Conservation (phyloP, 2,797 vertebrate species). For the Gila robusta region DNA sequence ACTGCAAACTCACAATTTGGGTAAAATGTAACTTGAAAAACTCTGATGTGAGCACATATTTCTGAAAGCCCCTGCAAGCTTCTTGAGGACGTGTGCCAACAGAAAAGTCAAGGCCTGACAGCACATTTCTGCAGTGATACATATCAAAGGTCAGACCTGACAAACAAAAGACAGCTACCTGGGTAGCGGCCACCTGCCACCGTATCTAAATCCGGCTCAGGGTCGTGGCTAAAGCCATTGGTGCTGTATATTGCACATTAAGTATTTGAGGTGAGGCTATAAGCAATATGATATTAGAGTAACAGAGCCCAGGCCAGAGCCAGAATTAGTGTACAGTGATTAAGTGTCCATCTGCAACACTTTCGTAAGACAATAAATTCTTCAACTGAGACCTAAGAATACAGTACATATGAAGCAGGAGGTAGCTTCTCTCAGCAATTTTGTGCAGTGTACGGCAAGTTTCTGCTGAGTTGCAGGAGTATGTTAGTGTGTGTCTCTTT, state of each 20-base stretch:
- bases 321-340: constrained; percentile 38
- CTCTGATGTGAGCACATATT: neutral
- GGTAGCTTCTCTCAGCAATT: constrained; percentile 52
- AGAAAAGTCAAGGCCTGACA: constrained; percentile 25
- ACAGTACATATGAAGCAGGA: constrained; percentile 22
- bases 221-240: neutral
- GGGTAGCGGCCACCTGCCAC: constrained; percentile 36
- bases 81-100: neutral
- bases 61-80: neutral
- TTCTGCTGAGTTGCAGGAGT: constrained; percentile 57
- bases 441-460: constrained; percentile 8
- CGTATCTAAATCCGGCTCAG: constrained; percentile 42
- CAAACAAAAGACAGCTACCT: constrained; percentile 25
- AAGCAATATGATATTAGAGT: constrained; percentile 25
- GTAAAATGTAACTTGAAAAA: neutral
- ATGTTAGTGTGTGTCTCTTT: constrained; percentile 36
- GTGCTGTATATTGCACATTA: neutral
- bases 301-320: constrained; percentile 32
- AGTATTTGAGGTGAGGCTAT: neutral
- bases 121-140: constrained; percentile 6
- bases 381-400: constrained; percentile 40
- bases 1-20: neutral
- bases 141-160: constrained; percentile 51
- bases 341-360: constrained; percentile 32
- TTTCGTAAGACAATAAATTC: constrained; percentile 33